Evolutionary conservation across 2,888 invertebrate species (phyloP).

Genomic region (Periphyllus acericola): DNA sequence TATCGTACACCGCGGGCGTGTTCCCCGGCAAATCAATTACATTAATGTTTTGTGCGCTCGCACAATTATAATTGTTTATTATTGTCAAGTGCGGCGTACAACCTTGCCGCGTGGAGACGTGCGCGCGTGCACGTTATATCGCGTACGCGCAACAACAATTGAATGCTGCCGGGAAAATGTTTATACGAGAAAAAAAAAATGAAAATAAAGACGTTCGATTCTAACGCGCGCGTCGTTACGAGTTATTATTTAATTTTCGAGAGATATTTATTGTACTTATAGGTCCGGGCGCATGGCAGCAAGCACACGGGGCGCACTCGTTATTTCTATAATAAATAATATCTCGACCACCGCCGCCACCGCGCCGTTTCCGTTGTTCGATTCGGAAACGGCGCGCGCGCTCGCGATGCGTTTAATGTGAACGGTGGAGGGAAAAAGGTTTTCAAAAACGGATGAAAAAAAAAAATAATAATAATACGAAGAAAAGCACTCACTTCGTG

Average conservation of each 20-base stretch:
- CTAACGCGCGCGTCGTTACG: neutral
- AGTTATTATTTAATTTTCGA: neutral
- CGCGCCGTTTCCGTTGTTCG: neutral
- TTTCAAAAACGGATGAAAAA: neutral
- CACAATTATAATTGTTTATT: neutral
- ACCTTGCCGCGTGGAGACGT: neutral
- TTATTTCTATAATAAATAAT: constrained; percentile 29
- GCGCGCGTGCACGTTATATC: neutral
- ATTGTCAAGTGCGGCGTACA: neutral
- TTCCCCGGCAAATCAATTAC: neutral
- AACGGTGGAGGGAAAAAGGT: neutral
- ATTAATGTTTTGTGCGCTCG: neutral
- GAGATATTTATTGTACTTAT: neutral
- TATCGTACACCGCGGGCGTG: neutral
- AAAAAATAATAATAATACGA: neutral
- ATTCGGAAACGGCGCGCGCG: neutral
- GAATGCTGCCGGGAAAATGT: neutral
- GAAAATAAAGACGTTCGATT: neutral
- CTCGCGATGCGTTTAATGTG: neutral
- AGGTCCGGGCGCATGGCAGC: neutral
- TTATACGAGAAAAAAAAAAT: neutral
- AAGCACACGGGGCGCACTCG: neutral
- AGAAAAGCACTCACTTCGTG: too few species aligned
- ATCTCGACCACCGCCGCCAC: neutral
- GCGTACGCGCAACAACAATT: neutral